Evolutionary conservation across 2,113 vertebrate species (phyloP), one percentile per base, ranked within the genome.

Genomic region (Cyanocitta stelleri): DNA sequence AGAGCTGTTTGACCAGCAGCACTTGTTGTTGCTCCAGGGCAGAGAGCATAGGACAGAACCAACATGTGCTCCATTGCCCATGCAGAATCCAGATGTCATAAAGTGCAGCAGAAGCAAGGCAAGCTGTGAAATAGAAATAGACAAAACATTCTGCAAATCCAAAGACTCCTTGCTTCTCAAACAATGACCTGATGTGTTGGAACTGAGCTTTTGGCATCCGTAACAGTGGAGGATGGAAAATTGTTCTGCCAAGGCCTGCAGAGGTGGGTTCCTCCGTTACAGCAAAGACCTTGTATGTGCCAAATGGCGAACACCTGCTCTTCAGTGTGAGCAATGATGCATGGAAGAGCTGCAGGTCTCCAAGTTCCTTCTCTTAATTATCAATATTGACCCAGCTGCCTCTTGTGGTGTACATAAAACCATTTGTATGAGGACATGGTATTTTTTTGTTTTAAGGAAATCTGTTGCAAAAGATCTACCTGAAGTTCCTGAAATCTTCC

Each of bases 31-130:
- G 51, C 76, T 85, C 43, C 56, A 78, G 18, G 44, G 19, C 63
- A 76, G 26, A 75, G 35, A 56, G 49, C 13, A 7, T 1, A 51
- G n/a, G 46, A 82, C 43, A 81, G 56, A 69, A 74, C 20, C 56
- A 84, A 66, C 26, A 46, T 0, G 0, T 7, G 1, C 49, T 76
- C 26, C 5, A 2, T 22, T 43, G 49, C 46, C 29, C 6, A 0
- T 23, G 26, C 37, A 46, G 64, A 71, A 20, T 33, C 30, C 85
- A 92, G 66, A 59, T 43, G 23, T 48, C 39, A 37, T 9, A 41
- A 87, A 62, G 54, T n/a, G 20, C 67, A 77, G 59, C 32, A 87
- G 61, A 85, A 94, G 29, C 8, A 74, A 77, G 46, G n/a, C 21
- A 89, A 74, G 54, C 21, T 68, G 23, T 52, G 27, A 75, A 84